Percentiles rank a stretch among this genome's conserved stretches.
Conservation (phyloP, 1,140 invertebrate genomes). For the Bursaphelenchus mucronatus region DNA sequence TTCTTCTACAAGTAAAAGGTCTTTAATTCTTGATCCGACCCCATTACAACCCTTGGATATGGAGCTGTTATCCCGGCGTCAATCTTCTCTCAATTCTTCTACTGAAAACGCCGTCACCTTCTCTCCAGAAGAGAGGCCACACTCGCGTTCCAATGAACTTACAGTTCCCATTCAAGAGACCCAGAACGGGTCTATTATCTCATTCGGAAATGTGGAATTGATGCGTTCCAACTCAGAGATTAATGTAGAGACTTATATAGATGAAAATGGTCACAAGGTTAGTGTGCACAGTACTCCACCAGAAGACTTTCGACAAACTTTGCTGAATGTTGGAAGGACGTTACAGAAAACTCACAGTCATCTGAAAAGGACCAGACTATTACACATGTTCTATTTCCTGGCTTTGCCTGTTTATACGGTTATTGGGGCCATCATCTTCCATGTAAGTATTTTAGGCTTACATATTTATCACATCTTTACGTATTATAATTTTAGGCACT, state of each 20-base stretch:
- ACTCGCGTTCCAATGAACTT: slow-evolving; percentile 13
- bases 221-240: not conserved
- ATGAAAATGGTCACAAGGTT: too few species aligned
- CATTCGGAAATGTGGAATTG: slow-evolving; percentile 17
- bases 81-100: slow-evolving; percentile 15
- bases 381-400: slow-evolving; percentile 52
- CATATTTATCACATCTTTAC: slow-evolving; percentile 21
- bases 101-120: slow-evolving; percentile 8
- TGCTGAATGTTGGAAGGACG: slow-evolving; percentile 32
- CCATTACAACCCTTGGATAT: not conserved
- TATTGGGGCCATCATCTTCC: slow-evolving; percentile 49
- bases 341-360: slow-evolving; percentile 45
- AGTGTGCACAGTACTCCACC: too few species aligned
- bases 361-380: slow-evolving; percentile 46
- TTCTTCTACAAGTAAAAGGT: slow-evolving; percentile 2
- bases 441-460: slow-evolving; percentile 26
- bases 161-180: slow-evolving; percentile 12
- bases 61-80: slow-evolving; percentile 9
- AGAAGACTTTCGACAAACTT: too few species aligned
- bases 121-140: slow-evolving; percentile 8
- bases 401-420: slow-evolving; percentile 53
- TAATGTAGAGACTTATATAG: too few species aligned
- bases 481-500: slow-evolving; percentile 35
- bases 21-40: not conserved
- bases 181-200: slow-evolving; percentile 11